Percentiles rank a stretch among this genome's conserved stretches.
phyloP scores from a whole-genome alignment of 2,888 invertebrate genomes.

The Spodoptera exigua region DNA sequence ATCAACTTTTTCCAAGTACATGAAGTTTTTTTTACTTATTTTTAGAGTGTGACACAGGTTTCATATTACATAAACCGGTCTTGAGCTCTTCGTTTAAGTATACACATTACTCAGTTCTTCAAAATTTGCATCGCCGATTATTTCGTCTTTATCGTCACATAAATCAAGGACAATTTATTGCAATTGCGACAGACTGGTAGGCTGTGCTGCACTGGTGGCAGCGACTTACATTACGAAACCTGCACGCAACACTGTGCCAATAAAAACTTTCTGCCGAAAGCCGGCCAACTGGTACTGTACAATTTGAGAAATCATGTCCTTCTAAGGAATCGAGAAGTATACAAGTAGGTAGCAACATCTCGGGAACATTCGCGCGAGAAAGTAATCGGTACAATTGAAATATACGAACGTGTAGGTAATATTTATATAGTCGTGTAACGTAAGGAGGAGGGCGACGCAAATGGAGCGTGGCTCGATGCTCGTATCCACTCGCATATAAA shows the following conservation, averaged over 20 bases:
- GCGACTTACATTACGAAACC: constrained; percentile 70
- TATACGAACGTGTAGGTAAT: constrained; percentile 58
- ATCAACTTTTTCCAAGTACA: constrained; percentile 16
- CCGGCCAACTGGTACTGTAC: constrained; percentile 80
- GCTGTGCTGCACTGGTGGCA: constrained; percentile 44
- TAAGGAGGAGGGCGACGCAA: constrained; percentile 73
- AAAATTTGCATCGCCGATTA: constrained; percentile 61
- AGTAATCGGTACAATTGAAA: constrained; percentile 68
- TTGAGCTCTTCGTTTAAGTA: constrained; percentile 48
- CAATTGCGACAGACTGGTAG: constrained; percentile 63
- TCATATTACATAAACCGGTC: constrained; percentile 24
- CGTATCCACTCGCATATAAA: constrained; percentile 75
- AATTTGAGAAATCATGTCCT: constrained; percentile 82
- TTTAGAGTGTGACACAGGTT: constrained; percentile 7
- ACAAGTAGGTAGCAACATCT: constrained; percentile 53
- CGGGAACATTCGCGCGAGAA: constrained; percentile 66
- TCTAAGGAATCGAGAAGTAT: constrained; percentile 73
- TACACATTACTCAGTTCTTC: too few relatives aligned
- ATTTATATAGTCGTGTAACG: constrained; percentile 63
- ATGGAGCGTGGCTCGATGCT: constrained; percentile 81
- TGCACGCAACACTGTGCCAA: constrained; percentile 66
- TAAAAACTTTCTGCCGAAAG: constrained; percentile 84
- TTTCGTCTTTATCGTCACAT: constrained; percentile 58
- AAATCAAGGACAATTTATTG: constrained; percentile 66
- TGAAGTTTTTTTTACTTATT: constrained; percentile 25